Evolutionary conservation across 2,797 vertebrate genomes (phyloP), one percentile per base, ranked within the genome.

Genomic region (Sphenopsis melanotis): DNA sequence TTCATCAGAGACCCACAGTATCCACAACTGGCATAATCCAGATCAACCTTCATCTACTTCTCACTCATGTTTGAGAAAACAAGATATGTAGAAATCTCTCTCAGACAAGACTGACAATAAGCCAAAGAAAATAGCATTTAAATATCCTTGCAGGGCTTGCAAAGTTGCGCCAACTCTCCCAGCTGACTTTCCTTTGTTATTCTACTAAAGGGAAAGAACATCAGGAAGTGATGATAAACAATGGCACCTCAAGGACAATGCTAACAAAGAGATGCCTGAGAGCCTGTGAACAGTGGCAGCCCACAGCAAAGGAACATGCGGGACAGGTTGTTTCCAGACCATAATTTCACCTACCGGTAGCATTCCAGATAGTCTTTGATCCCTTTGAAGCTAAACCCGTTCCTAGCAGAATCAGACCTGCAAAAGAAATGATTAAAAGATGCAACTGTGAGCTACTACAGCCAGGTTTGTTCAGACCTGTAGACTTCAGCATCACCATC

Each of bases 301-400:
- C 21, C 29, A 34, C 10, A 47, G 30, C 27, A 75, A 26, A 19
- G 29, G 15, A 88, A 81, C 21, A 65, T 0, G 2, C 0, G 0
- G 68, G 36, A 69, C 12, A 50, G 37, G 21, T 36, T 85, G 29
- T 66, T 86, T 63, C 37, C 57, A 87, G 50, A 66, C 10, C 26
- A 26, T 6, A 50, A 59, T 39, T 79, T 86, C 71, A 95, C 92
- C 63, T 95, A 97, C 97, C 55, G 19, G 49, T 97, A 97, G 65
- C 91, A 96, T 42, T 97, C 94, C 83, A 97, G 64, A 39, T 96
- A 97, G 46, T 97, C 96, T 89, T 92, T 96, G 87, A 97, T 97
- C 46, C 91, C 96, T 93, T 95, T 97, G 95, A 97, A 97, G 82
- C 66, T 94, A 93, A 97, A 97, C 24, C 87, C 81, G 1, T 18